Percentiles rank a stretch among this genome's conserved stretches.
Conservation (phyloP, 2,797 vertebrate species). For the Macrochelys suwanniensis region DNA sequence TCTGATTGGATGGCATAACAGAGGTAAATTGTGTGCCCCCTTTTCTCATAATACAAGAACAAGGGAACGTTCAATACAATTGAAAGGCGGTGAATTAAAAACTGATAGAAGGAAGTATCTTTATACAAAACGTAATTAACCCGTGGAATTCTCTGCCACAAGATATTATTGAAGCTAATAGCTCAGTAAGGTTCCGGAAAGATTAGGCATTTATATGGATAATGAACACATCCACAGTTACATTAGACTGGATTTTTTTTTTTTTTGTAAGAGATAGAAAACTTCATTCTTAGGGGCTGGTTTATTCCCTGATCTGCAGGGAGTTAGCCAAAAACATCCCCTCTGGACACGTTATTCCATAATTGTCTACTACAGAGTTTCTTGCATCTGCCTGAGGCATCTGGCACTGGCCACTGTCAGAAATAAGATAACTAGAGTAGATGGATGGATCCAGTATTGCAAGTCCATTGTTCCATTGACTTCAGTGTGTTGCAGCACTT, state of each 20-base stretch:
- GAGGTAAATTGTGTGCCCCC: not conserved
- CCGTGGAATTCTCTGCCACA: not conserved
- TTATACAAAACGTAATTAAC: not conserved
- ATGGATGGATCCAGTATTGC: rapidly evolving
- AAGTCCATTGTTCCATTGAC: rapidly evolving
- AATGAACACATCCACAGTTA: not conserved
- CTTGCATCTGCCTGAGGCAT: not conserved
- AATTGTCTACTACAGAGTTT: rapidly evolving
- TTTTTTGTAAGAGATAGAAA: rapidly evolving
- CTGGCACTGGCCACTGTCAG: not conserved
- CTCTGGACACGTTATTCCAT: rapidly evolving
- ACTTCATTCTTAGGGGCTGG: rapidly evolving
- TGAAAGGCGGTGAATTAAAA: not conserved
- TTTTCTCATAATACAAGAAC: rapidly evolving
- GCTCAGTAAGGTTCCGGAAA: rapidly evolving
- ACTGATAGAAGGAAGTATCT: not conserved
- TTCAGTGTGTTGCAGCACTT: not conserved
- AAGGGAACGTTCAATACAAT: not conserved
- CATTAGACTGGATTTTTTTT: not conserved
- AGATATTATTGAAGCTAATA: not conserved
- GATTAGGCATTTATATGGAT: rapidly evolving
- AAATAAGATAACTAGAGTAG: not conserved
- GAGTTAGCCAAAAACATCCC: not conserved
- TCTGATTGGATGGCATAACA: rapidly evolving
- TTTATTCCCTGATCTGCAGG: too few relatives aligned